Evolutionary conservation across 2,888 invertebrate species (phyloP), one percentile per base, ranked within the genome.

Genomic region (Phasia obesa): DNA sequence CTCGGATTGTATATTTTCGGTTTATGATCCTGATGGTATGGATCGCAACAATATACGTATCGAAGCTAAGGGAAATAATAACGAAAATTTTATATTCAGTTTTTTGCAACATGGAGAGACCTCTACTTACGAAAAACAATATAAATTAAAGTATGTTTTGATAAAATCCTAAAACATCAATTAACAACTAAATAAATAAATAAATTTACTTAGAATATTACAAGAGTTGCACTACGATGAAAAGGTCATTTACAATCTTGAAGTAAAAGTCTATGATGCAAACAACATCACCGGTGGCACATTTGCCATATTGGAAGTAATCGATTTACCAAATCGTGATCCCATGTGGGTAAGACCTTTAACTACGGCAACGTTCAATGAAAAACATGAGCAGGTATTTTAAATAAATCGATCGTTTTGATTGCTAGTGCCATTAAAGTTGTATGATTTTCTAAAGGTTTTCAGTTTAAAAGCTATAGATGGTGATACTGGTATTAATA

Each of bases 261-360:
- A 90, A 70, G 92, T 94, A 1, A 91, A 89, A 44, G 94, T 93
- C n/a, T 88, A 86, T 86, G 94, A 94, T 88, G 91, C 92, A 89
- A 85, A 85, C 6, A 84, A 78, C 11, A 87, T 88, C 74, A 74
- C 60, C 4, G 86, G 86, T 0, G 65, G 92, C 84, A 90, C 91
- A 7, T 92, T 92, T 2, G 91, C 92, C 0, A 92, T 93, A 88
- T 92, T 94, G 1, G 91, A 93, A 91, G 94, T 94, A 1, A 90
- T 91, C 19, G 94, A 94, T 87, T 90, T 93, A 76, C 93, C 94
- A 75, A 93, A 93, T 85, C 90, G 92, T n/a, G 91, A 92, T 0
- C 94, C 94, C 5, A 90, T 92, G n/a, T 94, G 94, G 94, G 90
- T 92, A 19, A 92, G 92, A 85, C 92, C 93, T 80, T 93, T 93